Evolutionary conservation across 2,797 vertebrate genomes (phyloP).

Genomic region (Amphiprion clarkii): DNA sequence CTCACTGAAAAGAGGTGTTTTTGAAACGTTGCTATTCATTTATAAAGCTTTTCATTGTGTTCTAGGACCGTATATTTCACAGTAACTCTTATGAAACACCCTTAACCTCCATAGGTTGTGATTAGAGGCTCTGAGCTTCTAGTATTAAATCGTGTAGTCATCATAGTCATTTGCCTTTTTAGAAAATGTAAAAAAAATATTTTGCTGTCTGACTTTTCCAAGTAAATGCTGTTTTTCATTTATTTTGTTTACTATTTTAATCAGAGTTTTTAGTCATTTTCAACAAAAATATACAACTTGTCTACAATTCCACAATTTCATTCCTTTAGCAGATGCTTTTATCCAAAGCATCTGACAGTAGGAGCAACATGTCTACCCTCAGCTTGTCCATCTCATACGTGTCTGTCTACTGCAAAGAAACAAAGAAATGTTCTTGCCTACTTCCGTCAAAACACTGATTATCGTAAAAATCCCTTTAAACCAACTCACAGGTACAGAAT

Average conservation of each 20-base stretch:
- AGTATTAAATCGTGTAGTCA: background rate
- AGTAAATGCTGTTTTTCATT: background rate
- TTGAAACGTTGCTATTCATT: slow-evolving; percentile 39
- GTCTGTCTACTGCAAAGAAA: background rate
- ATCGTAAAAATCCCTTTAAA: background rate
- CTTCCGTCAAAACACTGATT: background rate
- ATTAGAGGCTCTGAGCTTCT: slow-evolving; percentile 1
- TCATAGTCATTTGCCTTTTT: background rate
- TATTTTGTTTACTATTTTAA: background rate
- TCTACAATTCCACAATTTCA: too few relatives aligned
- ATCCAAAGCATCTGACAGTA: too few relatives aligned
- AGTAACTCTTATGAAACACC: slow-evolving; percentile 16
- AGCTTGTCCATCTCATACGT: too few relatives aligned
- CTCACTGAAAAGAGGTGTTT: slow-evolving; percentile 35
- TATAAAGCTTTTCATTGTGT: slow-evolving; percentile 38
- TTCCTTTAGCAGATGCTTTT: too few relatives aligned
- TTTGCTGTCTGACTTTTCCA: background rate
- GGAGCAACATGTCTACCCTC: too few relatives aligned
- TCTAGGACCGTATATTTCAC: slow-evolving; percentile 29
- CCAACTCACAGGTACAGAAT: too few relatives aligned
- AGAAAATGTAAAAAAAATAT: too few relatives aligned
- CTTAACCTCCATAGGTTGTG: background rate
- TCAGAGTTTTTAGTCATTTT: too few relatives aligned
- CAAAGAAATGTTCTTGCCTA: background rate
- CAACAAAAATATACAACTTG: too few relatives aligned